Base-by-base conservation (phyloP, 2,113 vertebrate genomes). In the Empidonax alnorum region DNA sequence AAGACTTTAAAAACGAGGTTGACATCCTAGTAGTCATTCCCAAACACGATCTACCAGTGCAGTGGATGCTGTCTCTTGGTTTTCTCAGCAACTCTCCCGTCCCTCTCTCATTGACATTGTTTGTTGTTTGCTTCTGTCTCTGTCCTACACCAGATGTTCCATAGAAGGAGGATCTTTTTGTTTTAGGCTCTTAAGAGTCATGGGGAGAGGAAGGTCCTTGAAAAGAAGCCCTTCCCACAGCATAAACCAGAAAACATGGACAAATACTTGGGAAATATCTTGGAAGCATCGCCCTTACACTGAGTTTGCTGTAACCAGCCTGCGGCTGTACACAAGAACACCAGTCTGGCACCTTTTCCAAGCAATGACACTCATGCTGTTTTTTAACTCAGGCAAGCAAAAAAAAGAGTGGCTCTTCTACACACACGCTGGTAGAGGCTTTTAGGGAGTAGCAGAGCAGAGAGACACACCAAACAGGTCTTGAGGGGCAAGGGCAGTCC, bases 291-390 rank as follows among this genome's bases (percentile, higher is more conserved):
- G 50, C 61, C 14, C 23, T 46, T 52, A 33, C 30, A 20, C 16
- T 35, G 23, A 7, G 0, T 41, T 73, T 84, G 19, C 42, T 55
- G 16, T 33, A 44, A 31, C 20, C 20, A 65, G 55, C 46, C 37
- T 44, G 7, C 0, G 0, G 28, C 53, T 66, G 50, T 65, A 39
- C 7, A 31, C 0, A 0, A 52, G 44, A 81, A 25, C 66, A 91
- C 13, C 35, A 83, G 24, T 47, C 63, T 83, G 62, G 25, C 39
- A 80, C 63, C 23, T 95, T 73, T 91, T 69, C 24, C 63, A 49
- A 80, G 55, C 55, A 83, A 58, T 37, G 39, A 59, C 50, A 59
- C 30, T 50, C 50, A 41, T 0, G 2, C 3, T 46, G 12, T 1
- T 55, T 93, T 59, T 61, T 65, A 2, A 18, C 24, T 61, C 35